These are phyloP conservation scores for Acromyrmex charruanus DNA, from an alignment of 1,140 invertebrate genomes.

Conservation along the genomic window DNA sequence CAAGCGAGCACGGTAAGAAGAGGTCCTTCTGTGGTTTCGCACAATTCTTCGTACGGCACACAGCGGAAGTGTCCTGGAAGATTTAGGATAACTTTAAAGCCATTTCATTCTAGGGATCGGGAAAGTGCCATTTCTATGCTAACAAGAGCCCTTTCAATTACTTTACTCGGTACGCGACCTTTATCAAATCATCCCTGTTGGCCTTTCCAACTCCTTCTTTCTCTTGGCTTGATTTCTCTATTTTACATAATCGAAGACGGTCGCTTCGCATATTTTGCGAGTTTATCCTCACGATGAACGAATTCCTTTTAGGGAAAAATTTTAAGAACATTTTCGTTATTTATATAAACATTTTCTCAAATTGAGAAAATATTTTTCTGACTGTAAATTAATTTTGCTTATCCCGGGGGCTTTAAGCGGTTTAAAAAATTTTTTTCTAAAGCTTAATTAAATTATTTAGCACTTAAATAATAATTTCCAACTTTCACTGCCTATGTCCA, in stretches of 20 bases:
- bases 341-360: neutral
- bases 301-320: slow-evolving; percentile 35
- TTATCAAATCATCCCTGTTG: slow-evolving; percentile 68
- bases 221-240: slow-evolving; percentile 60
- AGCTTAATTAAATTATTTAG: slow-evolving; percentile 15
- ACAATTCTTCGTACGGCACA: slow-evolving; percentile 53
- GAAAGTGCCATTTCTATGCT: slow-evolving; percentile 75
- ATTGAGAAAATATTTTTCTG: neutral
- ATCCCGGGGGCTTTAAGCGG: neutral
- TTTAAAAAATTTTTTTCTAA: neutral
- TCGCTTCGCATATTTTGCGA: slow-evolving; percentile 38
- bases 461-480: neutral
- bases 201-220: slow-evolving; percentile 50
- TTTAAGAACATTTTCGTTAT: slow-evolving; percentile 5
- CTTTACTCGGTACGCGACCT: slow-evolving; percentile 62
- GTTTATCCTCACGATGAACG: slow-evolving; percentile 54
- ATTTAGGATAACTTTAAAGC: slow-evolving; percentile 71
- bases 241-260: slow-evolving; percentile 70
- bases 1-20: slow-evolving; percentile 33
- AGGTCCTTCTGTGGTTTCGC: slow-evolving; percentile 60
- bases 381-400: neutral
- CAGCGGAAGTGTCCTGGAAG: slow-evolving; percentile 43
- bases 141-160: slow-evolving; percentile 74
- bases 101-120: slow-evolving; percentile 67
- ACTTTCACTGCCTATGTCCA: neutral